Conservation (phyloP, 2,888 invertebrate species). For the Platycheirus albimanus region DNA sequence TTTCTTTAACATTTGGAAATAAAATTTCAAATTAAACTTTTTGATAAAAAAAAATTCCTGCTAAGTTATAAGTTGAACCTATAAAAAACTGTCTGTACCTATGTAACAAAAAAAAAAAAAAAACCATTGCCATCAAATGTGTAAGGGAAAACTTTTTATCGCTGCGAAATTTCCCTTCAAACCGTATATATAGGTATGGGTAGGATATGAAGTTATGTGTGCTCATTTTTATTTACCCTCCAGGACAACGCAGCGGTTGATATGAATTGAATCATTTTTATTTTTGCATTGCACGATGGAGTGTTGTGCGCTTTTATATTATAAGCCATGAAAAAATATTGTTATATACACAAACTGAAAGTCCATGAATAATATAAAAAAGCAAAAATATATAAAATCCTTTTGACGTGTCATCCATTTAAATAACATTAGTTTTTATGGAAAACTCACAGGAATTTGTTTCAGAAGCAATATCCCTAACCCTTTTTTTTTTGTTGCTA, state of each 20-base stretch:
- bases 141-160: slow-evolving; percentile 29
- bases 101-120: not conserved
- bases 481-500: not conserved
- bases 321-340: slow-evolving; percentile 28
- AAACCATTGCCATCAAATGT: not conserved
- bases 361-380: slow-evolving; percentile 34
- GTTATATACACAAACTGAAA: slow-evolving; percentile 15
- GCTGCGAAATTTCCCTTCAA: not conserved
- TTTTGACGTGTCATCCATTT: slow-evolving; percentile 39
- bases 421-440: slow-evolving; percentile 37
- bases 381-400: slow-evolving; percentile 36
- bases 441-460: slow-evolving; percentile 27
- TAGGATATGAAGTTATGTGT: slow-evolving; percentile 6
- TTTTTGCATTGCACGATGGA: slow-evolving; percentile 19
- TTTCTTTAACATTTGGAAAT: slow-evolving; percentile 5
- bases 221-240: slow-evolving; percentile 36
- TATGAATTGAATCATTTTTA: slow-evolving; percentile 33
- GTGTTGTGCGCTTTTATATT: slow-evolving; percentile 26
- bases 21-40: slow-evolving; percentile 47
- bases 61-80: slow-evolving; percentile 26
- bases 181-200: not conserved
- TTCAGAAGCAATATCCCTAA: slow-evolving; percentile 25
- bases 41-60: slow-evolving; percentile 3
- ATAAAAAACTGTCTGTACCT: slow-evolving; percentile 9
- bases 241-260: slow-evolving; percentile 34